phyloP scores from a whole-genome alignment of 1,140 invertebrate species.

The Platorchestia sp. region DNA sequence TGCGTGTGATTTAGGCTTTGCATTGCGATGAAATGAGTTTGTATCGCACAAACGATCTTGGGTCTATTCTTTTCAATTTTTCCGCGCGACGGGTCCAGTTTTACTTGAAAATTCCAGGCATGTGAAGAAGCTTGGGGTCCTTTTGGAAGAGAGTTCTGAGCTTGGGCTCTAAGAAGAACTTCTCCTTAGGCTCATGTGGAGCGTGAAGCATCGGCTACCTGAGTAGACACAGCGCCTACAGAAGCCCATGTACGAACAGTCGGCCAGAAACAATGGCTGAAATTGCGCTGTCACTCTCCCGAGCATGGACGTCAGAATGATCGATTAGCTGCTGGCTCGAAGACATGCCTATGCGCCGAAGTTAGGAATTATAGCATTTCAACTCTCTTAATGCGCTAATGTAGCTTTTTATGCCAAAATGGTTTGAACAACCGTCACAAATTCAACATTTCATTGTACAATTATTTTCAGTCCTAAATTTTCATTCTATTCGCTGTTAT shows the following conservation, averaged over 20 bases:
- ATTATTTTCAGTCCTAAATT: not conserved
- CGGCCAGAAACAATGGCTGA: slow-evolving; percentile 18
- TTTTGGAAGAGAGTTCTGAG: not conserved
- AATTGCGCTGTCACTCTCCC: slow-evolving; percentile 27
- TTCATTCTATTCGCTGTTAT: not conserved
- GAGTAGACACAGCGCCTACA: slow-evolving; percentile 3
- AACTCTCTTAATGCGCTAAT: not conserved
- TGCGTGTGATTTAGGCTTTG: not conserved
- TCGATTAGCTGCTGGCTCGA: not conserved
- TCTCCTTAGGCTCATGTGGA: slow-evolving; percentile 41
- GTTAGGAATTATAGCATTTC: not conserved
- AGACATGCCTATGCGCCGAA: not conserved
- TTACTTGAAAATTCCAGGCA: slow-evolving; percentile 19
- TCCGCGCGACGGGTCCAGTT: not conserved
- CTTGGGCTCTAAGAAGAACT: not conserved
- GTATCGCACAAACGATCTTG: slow-evolving; percentile 6
- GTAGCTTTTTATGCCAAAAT: not conserved
- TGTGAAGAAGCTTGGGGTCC: not conserved
- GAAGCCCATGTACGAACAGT: not conserved
- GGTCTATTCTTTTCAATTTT: slow-evolving; percentile 40
- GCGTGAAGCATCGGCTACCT: slow-evolving; percentile 50
- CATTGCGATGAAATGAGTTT: slow-evolving; percentile 3
- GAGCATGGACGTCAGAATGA: not conserved
- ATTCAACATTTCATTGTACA: not conserved
- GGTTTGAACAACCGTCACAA: not conserved